These are phyloP conservation scores for Spea multiplicata DNA, from an alignment of 2,113 vertebrate genomes.

Conservation along the genomic window DNA sequence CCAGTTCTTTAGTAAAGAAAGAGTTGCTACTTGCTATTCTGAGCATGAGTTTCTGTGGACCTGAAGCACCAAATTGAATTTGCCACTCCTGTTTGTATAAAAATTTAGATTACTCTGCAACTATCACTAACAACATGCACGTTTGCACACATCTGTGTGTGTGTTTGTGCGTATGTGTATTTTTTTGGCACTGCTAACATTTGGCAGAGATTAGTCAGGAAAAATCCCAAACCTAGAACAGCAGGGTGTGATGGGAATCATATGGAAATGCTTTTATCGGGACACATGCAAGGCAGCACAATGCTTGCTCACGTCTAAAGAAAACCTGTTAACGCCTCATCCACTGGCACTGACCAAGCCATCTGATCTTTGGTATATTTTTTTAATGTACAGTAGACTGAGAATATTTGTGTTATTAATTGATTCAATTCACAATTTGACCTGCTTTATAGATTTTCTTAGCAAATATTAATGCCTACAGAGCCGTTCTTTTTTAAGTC, in stretches of 20 bases:
- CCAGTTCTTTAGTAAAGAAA: too few species aligned
- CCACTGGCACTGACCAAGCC: not conserved
- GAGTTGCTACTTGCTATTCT: too few species aligned
- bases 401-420: too few species aligned
- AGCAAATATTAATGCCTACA: too few species aligned
- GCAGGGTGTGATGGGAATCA: not conserved
- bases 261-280: not conserved
- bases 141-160: not conserved
- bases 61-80: too few species aligned
- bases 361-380: not conserved
- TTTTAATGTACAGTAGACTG: not conserved
- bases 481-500: too few species aligned
- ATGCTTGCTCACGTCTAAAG: not conserved
- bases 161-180: not conserved
- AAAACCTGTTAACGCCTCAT: not conserved
- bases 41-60: too few species aligned
- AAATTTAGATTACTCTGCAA: too few species aligned
- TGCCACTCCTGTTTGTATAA: too few species aligned
- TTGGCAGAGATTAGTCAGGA: not conserved
- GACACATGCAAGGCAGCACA: not conserved
- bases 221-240: not conserved
- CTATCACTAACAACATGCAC: not conserved
- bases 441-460: too few species aligned
- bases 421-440: too few species aligned
- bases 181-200: not conserved